Evolutionary conservation across 2,113 vertebrate genomes (phyloP).

Genomic region (Holacanthus passer): DNA sequence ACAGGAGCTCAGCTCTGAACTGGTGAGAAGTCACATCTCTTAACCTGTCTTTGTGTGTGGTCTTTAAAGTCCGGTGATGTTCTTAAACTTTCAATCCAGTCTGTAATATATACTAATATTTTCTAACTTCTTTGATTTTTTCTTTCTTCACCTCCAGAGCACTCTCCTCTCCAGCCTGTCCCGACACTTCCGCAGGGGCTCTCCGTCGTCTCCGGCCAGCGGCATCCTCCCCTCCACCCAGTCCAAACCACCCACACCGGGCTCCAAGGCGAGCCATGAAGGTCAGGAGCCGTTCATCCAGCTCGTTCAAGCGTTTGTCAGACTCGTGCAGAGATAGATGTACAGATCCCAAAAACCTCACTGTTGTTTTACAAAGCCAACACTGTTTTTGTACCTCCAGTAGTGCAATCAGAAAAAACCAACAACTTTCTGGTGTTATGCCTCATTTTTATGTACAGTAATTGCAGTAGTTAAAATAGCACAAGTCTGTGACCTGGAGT

Average conservation of each 20-base stretch:
- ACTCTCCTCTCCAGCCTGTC: conserved; percentile 93
- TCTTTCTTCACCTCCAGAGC: conserved; percentile 83
- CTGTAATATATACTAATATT: too few relatives aligned
- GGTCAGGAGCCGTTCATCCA: conserved; percentile 96
- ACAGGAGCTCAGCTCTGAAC: conserved; percentile 97
- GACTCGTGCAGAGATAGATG: conserved; percentile 92
- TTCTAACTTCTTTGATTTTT: too few relatives aligned
- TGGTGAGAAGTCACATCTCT: conserved; percentile 83
- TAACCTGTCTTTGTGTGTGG: neutral
- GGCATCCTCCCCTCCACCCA: conserved; percentile 90
- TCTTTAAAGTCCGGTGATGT: neutral
- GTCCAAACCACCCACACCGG: conserved; percentile 84
- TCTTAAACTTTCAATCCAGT: too few relatives aligned
- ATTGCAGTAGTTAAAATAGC: conserved; percentile 1
- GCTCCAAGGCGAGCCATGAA: conserved; percentile 89
- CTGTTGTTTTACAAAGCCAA: neutral
- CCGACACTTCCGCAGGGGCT: conserved; percentile 93
- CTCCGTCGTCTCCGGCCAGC: conserved; percentile 90
- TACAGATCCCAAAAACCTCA: neutral
- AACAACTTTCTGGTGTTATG: neutral
- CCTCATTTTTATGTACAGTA: neutral
- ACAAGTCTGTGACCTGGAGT: conserved; percentile 1
- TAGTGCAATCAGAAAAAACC: neutral
- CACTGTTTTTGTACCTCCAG: neutral
- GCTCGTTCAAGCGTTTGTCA: conserved; percentile 95